Evolutionary conservation across 2,113 vertebrate genomes (phyloP), one percentile per base, ranked within the genome.

Genomic region (Anarhynchus alexandrinus): DNA sequence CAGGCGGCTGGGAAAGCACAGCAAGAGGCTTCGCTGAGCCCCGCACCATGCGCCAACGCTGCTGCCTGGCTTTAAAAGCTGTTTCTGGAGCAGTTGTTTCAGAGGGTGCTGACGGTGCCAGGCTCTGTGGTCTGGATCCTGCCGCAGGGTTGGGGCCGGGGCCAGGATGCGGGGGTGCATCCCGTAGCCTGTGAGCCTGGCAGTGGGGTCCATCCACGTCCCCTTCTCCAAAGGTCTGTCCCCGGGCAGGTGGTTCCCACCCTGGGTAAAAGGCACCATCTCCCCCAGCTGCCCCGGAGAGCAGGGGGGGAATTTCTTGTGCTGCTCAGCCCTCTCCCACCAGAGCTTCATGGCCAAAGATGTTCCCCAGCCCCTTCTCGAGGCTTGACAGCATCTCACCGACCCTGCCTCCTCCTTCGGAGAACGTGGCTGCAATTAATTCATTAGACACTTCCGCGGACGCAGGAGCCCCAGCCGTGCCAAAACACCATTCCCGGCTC

Each of bases 381-480:
- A 71, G 40, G 25, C 38, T 26, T 61, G 40, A 82, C 65, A 94
- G 80, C 83, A 65, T 90, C 88, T 58, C 93, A 72, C 81, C 40
- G 12, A 42, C 52, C 30, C 82, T 79, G 77, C 79, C 70, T 88
- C 66, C 71, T 83, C 80, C 71, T 88, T 67, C 20, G 4, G 89
- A 83, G 91, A 86, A 84, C 7, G 36, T 32, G 77, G 36, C 87
- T 93, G 81, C 76, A 92, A 95, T 96, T 94, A 96, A 88, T 96
- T 76, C 79, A 92, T 91, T 91, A 82, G 85, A 86, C 2, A 10
- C 70, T 93, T 94, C 92, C 49, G 20, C 74, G 94, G 94, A 93
- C 36, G 18, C 62, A 81, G 67, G 92, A 79, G n/a, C 66, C 11
- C 66, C 11, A 62, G 29, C 45, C 0, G 3, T 93, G 88, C 90